Conservation (phyloP, 53 echinoderm and acorn worm species). For the Henricia sp. region DNA sequence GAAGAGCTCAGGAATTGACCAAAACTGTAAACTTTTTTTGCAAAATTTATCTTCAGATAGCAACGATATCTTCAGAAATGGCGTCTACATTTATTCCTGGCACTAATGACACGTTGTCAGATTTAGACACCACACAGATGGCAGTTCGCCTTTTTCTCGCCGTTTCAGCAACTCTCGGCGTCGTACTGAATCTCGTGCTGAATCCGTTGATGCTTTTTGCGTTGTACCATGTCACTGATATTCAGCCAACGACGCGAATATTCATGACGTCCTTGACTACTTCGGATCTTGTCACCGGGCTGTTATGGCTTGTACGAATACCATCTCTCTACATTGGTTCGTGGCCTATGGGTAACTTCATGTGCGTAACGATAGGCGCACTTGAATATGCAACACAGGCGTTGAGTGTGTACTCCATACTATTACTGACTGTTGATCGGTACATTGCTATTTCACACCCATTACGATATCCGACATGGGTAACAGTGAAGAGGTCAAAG, state of each 20-base stretch:
- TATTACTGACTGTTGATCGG: neutral
- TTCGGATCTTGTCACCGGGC: neutral
- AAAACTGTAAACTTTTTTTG: too few relatives aligned
- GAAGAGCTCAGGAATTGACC: too few relatives aligned
- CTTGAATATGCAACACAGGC: neutral
- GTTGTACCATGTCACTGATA: neutral
- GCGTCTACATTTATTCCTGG: too few relatives aligned
- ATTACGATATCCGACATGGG: neutral
- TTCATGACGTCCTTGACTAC: conserved; percentile 11
- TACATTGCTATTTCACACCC: conserved; percentile 13
- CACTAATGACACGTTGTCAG: too few relatives aligned
- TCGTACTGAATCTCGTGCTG: too few relatives aligned
- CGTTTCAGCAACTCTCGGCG: too few relatives aligned
- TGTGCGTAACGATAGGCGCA: neutral
- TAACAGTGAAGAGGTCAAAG: conserved; percentile 3
- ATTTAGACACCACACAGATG: too few relatives aligned
- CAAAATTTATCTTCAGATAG: too few relatives aligned
- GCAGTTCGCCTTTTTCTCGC: too few relatives aligned
- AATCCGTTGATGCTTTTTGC: conserved; percentile 2
- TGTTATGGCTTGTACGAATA: neutral
- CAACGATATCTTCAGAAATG: too few relatives aligned
- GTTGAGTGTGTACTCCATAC: neutral
- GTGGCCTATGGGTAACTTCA: neutral
- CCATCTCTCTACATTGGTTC: neutral
- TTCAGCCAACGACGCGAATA: conserved; percentile 6